phyloP scores from a whole-genome alignment of 2,888 invertebrate species.

The Myopa tessellatipennis region DNA sequence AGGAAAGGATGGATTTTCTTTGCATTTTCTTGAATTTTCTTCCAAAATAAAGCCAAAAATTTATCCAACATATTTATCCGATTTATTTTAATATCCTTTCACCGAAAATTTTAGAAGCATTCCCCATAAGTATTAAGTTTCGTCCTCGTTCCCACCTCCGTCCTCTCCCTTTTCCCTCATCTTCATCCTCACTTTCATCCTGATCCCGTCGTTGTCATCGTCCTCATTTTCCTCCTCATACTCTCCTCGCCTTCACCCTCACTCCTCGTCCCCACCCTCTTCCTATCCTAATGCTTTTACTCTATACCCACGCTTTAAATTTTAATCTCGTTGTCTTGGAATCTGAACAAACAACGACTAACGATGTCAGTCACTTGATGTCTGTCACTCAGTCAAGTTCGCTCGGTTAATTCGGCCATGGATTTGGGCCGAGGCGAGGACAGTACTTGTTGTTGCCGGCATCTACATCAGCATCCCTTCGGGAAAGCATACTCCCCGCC shows the following conservation, averaged over 20 bases:
- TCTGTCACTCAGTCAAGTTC: neutral
- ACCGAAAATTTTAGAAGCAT: too few relatives aligned
- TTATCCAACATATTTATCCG: too few relatives aligned
- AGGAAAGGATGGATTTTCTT: too few relatives aligned
- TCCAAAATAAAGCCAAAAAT: too few relatives aligned
- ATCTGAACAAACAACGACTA: slow-evolving; percentile 22
- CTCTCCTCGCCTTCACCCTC: too few relatives aligned
- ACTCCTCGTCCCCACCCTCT: neutral
- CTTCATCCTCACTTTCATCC: neutral
- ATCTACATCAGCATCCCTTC: neutral
- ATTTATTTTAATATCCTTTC: too few relatives aligned
- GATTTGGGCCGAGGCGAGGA: neutral
- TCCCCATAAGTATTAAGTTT: too few relatives aligned
- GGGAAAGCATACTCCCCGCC: neutral
- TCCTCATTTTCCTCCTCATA: too few relatives aligned
- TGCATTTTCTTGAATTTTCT: too few relatives aligned
- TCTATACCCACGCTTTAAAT: neutral
- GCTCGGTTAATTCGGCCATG: slow-evolving; percentile 14
- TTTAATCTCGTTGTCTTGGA: slow-evolving; percentile 2
- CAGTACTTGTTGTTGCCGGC: neutral
- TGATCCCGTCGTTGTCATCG: neutral
- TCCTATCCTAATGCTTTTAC: neutral
- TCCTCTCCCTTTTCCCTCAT: too few relatives aligned
- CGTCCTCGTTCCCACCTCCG: too few relatives aligned
- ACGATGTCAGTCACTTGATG: slow-evolving; percentile 17